Evolutionary conservation across 2,113 vertebrate species (phyloP).

Genomic region (Castor canadensis): DNA sequence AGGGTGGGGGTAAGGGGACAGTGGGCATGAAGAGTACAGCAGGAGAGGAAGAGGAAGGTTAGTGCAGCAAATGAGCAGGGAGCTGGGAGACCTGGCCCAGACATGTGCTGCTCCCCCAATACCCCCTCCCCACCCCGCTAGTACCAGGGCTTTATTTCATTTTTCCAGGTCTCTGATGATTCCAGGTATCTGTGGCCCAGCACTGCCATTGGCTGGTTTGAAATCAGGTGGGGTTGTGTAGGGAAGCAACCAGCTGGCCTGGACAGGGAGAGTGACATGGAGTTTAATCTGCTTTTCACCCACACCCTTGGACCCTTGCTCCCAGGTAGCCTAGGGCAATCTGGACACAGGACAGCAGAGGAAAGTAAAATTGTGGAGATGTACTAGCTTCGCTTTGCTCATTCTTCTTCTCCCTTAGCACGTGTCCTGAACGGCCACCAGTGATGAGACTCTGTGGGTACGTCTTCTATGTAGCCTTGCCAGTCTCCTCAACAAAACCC

Average conservation of each 20-base stretch:
- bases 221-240: fast-evolving
- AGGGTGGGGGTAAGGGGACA: fast-evolving
- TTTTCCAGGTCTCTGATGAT: background rate
- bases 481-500: background rate
- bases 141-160: background rate
- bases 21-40: no score
- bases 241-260: background rate
- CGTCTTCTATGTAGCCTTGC: background rate
- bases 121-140: no score
- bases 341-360: background rate
- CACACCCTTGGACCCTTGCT: no score
- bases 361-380: no score
- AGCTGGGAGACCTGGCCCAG: background rate
- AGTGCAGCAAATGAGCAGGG: background rate
- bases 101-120: no score
- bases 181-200: background rate
- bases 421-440: background rate
- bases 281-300: background rate
- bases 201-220: background rate
- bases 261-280: background rate
- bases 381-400: fast-evolving
- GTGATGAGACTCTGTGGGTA: background rate
- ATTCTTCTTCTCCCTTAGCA: background rate
- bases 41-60: background rate
- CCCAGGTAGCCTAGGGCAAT: background rate